Percentiles rank a stretch among this genome's conserved stretches.
These are phyloP conservation scores for Conus betulinus DNA, from an alignment of 1,140 invertebrate genomes.

Conservation along the genomic window DNA sequence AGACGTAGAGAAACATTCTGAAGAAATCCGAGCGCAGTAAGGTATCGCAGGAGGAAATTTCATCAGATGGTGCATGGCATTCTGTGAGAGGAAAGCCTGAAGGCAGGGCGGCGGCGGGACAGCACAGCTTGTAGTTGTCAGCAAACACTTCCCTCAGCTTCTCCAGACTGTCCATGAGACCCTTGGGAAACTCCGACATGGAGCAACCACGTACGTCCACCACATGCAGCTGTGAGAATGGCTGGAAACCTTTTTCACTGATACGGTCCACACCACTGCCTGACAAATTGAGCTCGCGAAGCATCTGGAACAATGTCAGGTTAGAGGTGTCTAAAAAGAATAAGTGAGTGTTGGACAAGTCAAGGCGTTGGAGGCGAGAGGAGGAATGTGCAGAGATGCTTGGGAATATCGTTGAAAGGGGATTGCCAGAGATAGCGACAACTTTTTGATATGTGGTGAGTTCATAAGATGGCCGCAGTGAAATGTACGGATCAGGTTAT, in stretches of 20 bases:
- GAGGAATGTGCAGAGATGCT: too few relatives aligned
- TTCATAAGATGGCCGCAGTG: not conserved
- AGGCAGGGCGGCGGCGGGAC: constrained; percentile 5
- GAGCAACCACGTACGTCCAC: constrained; percentile 29
- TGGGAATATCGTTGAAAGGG: not conserved
- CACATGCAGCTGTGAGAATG: not conserved
- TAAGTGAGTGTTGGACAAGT: not conserved
- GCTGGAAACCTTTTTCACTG: not conserved
- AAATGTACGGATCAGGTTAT: not conserved
- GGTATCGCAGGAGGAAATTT: constrained; percentile 54
- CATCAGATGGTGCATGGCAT: constrained; percentile 45
- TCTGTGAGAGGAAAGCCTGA: constrained; percentile 19
- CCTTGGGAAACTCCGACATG: constrained; percentile 23
- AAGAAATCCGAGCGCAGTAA: constrained; percentile 43
- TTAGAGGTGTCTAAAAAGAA: not conserved
- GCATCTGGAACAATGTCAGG: not conserved
- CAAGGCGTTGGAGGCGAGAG: not conserved
- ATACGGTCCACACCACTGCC: not conserved
- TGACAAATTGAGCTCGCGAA: constrained; percentile 28
- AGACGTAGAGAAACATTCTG: constrained; percentile 47
- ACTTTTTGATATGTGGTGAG: not conserved
- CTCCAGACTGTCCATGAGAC: constrained; percentile 27
- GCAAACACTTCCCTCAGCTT: constrained; percentile 28
- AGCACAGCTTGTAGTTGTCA: constrained; percentile 54
- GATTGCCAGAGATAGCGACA: constrained; percentile 3